Percentiles rank a stretch among this genome's conserved stretches.
phyloP scores from a whole-genome alignment of 2,113 vertebrate species.

The Pteronura brasiliensis region DNA sequence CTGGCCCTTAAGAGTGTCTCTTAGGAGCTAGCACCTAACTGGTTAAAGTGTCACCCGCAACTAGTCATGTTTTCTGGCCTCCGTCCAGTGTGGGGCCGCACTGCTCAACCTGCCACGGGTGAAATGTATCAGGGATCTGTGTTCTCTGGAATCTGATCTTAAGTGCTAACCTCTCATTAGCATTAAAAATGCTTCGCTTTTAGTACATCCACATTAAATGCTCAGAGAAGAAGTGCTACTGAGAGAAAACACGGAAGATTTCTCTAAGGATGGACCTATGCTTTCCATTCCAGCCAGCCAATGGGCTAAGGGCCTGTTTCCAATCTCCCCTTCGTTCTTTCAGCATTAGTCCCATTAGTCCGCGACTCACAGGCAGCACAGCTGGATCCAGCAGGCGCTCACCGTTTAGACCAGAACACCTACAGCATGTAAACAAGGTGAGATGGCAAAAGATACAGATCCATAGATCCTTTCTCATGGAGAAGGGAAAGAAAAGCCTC shows the following conservation, averaged over 20 bases:
- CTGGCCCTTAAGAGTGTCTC: conserved; percentile 20
- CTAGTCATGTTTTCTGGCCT: conserved; percentile 9
- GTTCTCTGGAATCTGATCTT: conserved; percentile 36
- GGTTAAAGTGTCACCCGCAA: conserved; percentile 30
- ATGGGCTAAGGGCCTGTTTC: neutral
- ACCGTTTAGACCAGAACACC: conserved; percentile 37
- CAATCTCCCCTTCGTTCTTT: neutral
- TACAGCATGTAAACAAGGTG: conserved; percentile 44
- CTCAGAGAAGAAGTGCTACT: conserved; percentile 46
- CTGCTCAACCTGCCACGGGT: neutral
- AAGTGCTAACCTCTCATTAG: conserved; percentile 37
- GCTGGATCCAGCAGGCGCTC: conserved; percentile 26
- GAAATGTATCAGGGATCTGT: neutral
- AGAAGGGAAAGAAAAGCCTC: conserved; percentile 50
- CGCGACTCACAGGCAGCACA: neutral
- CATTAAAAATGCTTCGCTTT: neutral
- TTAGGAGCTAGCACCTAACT: conserved; percentile 52
- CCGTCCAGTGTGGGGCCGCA: neutral
- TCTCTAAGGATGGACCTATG: conserved; percentile 56
- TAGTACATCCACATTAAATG: conserved; percentile 35
- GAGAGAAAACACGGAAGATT: conserved; percentile 58
- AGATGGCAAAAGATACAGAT: conserved; percentile 46
- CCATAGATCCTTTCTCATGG: conserved; percentile 31
- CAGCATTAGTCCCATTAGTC: neutral
- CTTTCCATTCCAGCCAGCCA: conserved; percentile 35